A percentile compares a stretch with the other conserved stretches of the same genome.
These are phyloP conservation scores for Salvelinus alpinus DNA, from an alignment of 2,113 vertebrate genomes.

Conservation along the genomic window DNA sequence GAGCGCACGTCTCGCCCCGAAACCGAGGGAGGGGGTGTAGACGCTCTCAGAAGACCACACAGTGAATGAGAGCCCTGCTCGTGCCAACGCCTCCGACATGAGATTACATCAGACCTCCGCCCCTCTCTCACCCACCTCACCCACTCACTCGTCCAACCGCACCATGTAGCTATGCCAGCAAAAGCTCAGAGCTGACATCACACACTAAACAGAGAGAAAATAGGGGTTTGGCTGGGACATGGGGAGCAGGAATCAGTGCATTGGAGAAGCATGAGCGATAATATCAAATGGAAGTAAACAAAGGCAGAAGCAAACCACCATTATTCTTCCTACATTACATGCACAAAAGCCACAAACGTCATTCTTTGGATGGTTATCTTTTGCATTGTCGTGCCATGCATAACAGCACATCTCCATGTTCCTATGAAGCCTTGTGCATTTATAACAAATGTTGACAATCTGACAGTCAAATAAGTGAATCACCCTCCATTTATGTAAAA, in stretches of 20 bases:
- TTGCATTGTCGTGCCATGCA: neutral
- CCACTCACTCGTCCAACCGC: constrained; percentile 34
- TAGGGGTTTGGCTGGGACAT: no score
- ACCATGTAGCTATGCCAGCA: neutral
- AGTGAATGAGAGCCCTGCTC: constrained; percentile 41
- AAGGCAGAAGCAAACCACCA: constrained; percentile 39
- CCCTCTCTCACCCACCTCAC: constrained; percentile 38
- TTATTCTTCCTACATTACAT: constrained; percentile 54
- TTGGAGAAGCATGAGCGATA: constrained; percentile 8
- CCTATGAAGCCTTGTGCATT: neutral
- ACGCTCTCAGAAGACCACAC: constrained; percentile 55
- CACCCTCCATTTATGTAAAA: neutral
- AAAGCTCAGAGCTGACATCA: neutral
- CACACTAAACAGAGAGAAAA: neutral
- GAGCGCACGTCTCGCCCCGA: constrained; percentile 35
- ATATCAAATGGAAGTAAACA: constrained; percentile 37
- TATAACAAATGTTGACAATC: neutral
- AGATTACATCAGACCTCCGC: constrained; percentile 58
- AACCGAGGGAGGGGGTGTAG: constrained; percentile 41
- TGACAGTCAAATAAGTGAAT: neutral
- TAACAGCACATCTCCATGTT: neutral
- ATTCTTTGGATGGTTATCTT: constrained; percentile 18
- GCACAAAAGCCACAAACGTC: constrained; percentile 47
- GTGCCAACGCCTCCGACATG: constrained; percentile 44
- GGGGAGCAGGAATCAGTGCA: neutral